phyloP scores from a whole-genome alignment of 2,797 vertebrate species.

The Lutjanus argentimaculatus region DNA sequence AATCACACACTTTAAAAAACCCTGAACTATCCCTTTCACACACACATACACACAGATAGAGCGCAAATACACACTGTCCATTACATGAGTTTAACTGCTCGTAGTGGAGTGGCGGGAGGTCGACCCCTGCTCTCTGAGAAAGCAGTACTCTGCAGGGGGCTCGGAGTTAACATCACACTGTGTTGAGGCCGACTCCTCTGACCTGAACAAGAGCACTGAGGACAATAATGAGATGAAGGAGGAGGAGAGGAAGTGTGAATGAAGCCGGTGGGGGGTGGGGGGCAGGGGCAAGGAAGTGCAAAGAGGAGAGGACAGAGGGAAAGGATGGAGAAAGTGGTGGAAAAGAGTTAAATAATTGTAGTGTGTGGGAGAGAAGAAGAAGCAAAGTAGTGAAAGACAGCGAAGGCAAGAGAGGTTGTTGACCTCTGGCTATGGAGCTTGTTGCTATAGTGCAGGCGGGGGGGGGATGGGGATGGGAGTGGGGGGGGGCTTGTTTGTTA shows the following conservation, averaged over 20 bases:
- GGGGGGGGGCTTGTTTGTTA: conserved; percentile 69
- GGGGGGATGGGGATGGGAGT: conserved; percentile 1
- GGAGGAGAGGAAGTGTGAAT: conserved; percentile 23
- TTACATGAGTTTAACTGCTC: conserved; percentile 38
- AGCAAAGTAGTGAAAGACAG: conserved; percentile 60
- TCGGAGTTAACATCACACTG: conserved; percentile 56
- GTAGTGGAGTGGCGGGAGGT: conserved; percentile 45
- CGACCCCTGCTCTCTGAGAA: conserved; percentile 40
- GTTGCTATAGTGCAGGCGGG: conserved; percentile 58
- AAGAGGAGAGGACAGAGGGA: conserved; percentile 15
- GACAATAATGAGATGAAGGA: conserved; percentile 48
- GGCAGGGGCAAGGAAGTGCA: conserved; percentile 6
- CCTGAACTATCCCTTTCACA: not conserved
- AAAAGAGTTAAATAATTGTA: conserved; percentile 42
- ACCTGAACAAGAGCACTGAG: conserved; percentile 50
- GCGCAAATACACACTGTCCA: conserved; percentile 38
- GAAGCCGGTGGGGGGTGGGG: not conserved
- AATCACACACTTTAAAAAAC: too few relatives aligned
- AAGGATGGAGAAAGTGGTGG: conserved; percentile 26
- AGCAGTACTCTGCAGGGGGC: conserved; percentile 37
- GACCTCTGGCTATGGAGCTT: conserved; percentile 78
- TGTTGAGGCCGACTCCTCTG: conserved; percentile 48
- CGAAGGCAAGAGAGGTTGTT: conserved; percentile 70
- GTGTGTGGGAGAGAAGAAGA: conserved; percentile 61
- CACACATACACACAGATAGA: conserved; percentile 12